Evolutionary conservation across 2,888 invertebrate species (phyloP), one percentile per base, ranked within the genome.

Genomic region (Drosophila kokeensis): DNA sequence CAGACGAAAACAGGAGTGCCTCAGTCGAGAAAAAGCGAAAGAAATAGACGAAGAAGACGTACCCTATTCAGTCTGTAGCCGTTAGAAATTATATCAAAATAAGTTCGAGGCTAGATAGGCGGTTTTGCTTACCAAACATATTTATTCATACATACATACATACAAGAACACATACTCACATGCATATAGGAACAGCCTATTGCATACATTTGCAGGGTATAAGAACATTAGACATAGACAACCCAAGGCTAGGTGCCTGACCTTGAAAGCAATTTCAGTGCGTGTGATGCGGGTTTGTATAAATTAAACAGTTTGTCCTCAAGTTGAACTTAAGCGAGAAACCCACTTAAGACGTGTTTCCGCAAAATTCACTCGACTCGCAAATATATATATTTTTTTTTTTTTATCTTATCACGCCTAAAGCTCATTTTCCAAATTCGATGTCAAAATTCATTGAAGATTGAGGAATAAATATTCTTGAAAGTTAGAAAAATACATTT

Each of bases 201-300:
- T 38, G 18, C 34, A 13, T 24, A 27, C 6, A 38, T 13, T 38
- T 55, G n/a, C 7, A 38, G 55, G 27, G 27, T 38, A 55, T 55
- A n/a, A 8, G 7, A 38, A 38, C n/a, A 8, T 38, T 13, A n/a
- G 52, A 53, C 11, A 18, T 3, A 6, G 36, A 18, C 54, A 36
- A 54, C 11, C 11, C 36, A 36, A 13, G 27, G 38, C 13, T 8
- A 27, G 38, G 55, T n/a, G 29, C 29, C 38, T 55, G 38, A 55
- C 55, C 55, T 55, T 55, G 38, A 55, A 55, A 29, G 38, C 38
- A 36, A 15, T 54, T 36, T 34, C 34, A n/a, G 13, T 30, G 52
- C 21, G 34, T 53, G 15, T 10, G 24, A 54, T 36, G 24, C 6
- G 24, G 5, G 24, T 15, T 21, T 15, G 18, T 24, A 24, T 54